phyloP scores from a whole-genome alignment of 2,888 invertebrate genomes.

The Synergus gifuensis region DNA sequence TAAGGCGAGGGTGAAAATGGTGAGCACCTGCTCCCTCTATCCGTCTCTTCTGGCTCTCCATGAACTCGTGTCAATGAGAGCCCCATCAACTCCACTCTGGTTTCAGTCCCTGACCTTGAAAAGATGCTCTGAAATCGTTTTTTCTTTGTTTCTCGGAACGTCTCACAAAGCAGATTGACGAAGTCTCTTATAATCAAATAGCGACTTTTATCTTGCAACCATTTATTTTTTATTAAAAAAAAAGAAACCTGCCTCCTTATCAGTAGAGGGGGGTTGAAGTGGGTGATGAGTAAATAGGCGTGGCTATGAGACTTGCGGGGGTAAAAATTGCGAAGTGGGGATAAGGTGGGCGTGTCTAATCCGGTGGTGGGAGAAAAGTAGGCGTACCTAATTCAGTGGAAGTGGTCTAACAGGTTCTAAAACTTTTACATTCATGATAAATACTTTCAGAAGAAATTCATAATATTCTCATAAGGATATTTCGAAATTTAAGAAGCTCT shows the following conservation, averaged over 20 bases:
- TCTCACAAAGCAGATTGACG: background rate
- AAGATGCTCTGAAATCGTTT: background rate
- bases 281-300: too few relatives aligned
- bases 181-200: too few relatives aligned
- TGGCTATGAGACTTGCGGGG: too few relatives aligned
- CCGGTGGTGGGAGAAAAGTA: background rate
- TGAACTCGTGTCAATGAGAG: conserved; percentile 67
- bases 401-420: background rate
- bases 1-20: conserved; percentile 70
- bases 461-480: too few relatives aligned
- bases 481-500: background rate
- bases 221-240: too few relatives aligned
- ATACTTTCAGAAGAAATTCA: fast-evolving
- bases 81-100: conserved; percentile 61
- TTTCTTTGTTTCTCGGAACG: background rate
- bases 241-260: too few relatives aligned
- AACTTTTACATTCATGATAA: background rate
- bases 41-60: conserved; percentile 55
- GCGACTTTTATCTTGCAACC: too few relatives aligned
- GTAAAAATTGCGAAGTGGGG: background rate
- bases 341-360: background rate
- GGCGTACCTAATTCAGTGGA: background rate
- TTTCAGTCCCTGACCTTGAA: background rate
- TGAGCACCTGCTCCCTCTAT: conserved; percentile 72
- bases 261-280: too few relatives aligned